Base-by-base conservation (phyloP, 2,888 invertebrate genomes). In the Teleogryllus oceanicus region DNA sequence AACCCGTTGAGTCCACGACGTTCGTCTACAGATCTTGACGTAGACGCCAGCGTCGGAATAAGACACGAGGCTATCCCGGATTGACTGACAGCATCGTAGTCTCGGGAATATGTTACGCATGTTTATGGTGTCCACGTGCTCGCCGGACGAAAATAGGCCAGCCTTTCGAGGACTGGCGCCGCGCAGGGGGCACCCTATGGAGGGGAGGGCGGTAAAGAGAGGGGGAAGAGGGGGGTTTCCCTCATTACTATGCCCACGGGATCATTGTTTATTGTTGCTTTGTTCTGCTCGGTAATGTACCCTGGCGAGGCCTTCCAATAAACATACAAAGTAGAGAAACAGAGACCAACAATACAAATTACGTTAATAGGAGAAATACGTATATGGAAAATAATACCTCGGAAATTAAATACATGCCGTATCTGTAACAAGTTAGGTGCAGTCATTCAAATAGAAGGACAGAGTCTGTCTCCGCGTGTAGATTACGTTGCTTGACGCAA, bases 261-360 rank as follows among this genome's bases (percentile, higher is more conserved):
- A 62, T 62, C 62, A 62, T 62, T 62, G 62, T 62, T 62, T 62
- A 62, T 62, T 62, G 62, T 62, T 62, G 62, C 62, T 62, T 62
- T 62, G 62, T 62, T 62, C 62, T 62, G 62, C 62, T 62, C 4
- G 62, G 62, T 62, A 62, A 62, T 62, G 62, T 62, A 62, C 62
- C 62, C 62, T 37, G 62, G 62, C 62, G 62, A 18, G 62, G 62
- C 62, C n/a, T 62, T 62, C 62, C 62, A 62, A 62, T 62, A 62
- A 62, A 62, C 62, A 62, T 62, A 62, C 62, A 62, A 62, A 62
- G 62, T 62, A n/a, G 62, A 62, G 13, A 62, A n/a, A 62, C n/a
- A n/a, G 13, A 62, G 16, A 13, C n/a, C 16, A n/a, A 62, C 62
- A 62, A 62, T 62, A 62, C 62, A 62, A 62, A 62, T 62, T 62